Conservation (phyloP, 2,797 vertebrate genomes). For the Fistularia commersonii region DNA sequence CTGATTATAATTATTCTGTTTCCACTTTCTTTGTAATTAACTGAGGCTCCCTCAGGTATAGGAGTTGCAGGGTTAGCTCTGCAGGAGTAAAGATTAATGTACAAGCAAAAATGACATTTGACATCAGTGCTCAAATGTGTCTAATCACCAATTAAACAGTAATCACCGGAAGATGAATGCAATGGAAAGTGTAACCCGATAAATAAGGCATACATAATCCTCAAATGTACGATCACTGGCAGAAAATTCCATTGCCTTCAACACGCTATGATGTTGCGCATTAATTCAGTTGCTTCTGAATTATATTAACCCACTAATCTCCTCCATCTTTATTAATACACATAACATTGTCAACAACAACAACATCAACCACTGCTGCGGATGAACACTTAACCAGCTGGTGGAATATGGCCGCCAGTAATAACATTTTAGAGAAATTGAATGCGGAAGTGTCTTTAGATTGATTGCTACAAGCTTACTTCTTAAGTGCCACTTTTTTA, state of each 20-base stretch:
- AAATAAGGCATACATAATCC: conserved; percentile 57
- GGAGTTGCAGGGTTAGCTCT: conserved; percentile 14
- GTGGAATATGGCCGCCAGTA: no score
- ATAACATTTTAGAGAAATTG: no score
- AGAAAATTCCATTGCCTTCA: conserved; percentile 43
- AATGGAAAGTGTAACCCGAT: conserved; percentile 57
- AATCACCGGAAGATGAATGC: conserved; percentile 58
- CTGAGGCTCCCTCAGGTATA: conserved; percentile 9
- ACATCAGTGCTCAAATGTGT: conserved; percentile 28
- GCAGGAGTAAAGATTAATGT: conserved; percentile 20
- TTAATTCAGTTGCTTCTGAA: conserved; percentile 45
- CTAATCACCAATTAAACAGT: conserved; percentile 59
- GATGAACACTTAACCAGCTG: background rate
- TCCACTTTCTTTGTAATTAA: no score
- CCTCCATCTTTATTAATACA: conserved; percentile 6
- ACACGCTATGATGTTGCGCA: conserved; percentile 38
- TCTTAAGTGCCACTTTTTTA: no score
- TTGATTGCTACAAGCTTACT: no score
- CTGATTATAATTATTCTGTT: no score
- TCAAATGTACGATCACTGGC: conserved; percentile 51
- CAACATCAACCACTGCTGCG: background rate
- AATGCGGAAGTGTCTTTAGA: no score
- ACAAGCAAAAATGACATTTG: conserved; percentile 27
- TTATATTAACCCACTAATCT: conserved; percentile 39
- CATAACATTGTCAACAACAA: conserved; percentile 11